Conservation (phyloP, 2,113 vertebrate species). For the Acrocephalus kingi region DNA sequence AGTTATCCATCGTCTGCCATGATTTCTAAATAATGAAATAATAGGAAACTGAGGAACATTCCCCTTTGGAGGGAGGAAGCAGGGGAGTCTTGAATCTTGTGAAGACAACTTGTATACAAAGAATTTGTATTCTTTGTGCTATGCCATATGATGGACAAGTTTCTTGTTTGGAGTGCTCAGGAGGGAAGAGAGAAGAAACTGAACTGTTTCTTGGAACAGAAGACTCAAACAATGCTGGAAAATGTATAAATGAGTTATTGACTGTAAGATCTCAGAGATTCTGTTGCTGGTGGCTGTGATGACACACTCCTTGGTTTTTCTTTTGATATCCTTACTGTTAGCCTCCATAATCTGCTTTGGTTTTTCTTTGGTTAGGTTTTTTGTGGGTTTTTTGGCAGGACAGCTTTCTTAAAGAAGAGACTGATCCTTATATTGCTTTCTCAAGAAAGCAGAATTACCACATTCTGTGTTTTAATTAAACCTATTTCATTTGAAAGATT, state of each 20-base stretch:
- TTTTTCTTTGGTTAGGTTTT: not conserved
- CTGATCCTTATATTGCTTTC: not conserved
- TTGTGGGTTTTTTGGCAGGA: not conserved
- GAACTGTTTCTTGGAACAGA: not conserved
- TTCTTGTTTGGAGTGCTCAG: not conserved
- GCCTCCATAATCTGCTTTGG: not conserved
- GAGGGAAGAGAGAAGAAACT: not conserved
- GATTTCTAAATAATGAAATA: not conserved
- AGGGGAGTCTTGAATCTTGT: not conserved
- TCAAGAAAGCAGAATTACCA: not conserved
- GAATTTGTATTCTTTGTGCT: not conserved
- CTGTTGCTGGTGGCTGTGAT: not conserved
- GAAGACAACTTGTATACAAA: not conserved
- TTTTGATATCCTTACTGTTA: not conserved
- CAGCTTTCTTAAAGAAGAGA: not conserved
- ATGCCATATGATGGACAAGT: not conserved
- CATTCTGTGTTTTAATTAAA: not conserved
- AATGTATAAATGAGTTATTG: not conserved
- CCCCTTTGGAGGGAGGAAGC: not conserved
- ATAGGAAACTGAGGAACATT: not conserved
- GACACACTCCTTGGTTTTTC: not conserved
- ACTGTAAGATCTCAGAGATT: not conserved
- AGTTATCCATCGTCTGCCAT: not conserved
- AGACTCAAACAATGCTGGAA: not conserved
- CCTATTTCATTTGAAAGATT: not conserved